phyloP scores from a whole-genome alignment of 2,888 invertebrate species.

The Thumatha senex region DNA sequence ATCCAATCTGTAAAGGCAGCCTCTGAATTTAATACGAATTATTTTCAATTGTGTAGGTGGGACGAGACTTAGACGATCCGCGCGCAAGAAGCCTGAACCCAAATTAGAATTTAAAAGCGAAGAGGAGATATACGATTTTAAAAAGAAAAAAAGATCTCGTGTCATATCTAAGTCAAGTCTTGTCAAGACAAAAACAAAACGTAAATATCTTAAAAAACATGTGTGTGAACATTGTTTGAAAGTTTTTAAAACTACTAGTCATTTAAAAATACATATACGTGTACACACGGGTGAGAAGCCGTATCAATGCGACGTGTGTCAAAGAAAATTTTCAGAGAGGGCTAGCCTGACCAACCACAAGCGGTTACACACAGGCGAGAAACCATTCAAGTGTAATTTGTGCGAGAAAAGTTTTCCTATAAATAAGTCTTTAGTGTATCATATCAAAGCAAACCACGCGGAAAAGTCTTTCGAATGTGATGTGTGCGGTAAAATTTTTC shows the following conservation, averaged over 20 bases:
- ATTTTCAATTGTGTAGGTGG: no score
- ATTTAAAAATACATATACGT: not conserved
- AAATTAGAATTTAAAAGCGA: no score
- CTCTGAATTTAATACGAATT: no score
- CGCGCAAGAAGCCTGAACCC: no score
- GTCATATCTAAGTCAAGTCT: no score
- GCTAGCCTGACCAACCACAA: not conserved
- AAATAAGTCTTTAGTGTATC: not conserved
- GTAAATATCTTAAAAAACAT: not conserved
- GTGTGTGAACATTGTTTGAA: not conserved
- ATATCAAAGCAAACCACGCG: not conserved
- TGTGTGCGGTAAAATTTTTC: not conserved
- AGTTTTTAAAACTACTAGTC: not conserved
- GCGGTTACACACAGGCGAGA: not conserved
- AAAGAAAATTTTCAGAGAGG: not conserved
- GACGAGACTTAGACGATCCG: no score
- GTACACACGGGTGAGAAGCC: not conserved
- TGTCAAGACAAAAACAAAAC: no score
- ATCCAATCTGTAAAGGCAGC: no score
- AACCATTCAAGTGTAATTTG: not conserved
- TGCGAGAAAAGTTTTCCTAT: not conserved
- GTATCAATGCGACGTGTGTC: not conserved
- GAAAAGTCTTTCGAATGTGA: not conserved
- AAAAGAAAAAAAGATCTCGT: no score
- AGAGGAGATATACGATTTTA: no score